Conservation (phyloP, 2,888 invertebrate species). For the Oscheius sp. region DNA sequence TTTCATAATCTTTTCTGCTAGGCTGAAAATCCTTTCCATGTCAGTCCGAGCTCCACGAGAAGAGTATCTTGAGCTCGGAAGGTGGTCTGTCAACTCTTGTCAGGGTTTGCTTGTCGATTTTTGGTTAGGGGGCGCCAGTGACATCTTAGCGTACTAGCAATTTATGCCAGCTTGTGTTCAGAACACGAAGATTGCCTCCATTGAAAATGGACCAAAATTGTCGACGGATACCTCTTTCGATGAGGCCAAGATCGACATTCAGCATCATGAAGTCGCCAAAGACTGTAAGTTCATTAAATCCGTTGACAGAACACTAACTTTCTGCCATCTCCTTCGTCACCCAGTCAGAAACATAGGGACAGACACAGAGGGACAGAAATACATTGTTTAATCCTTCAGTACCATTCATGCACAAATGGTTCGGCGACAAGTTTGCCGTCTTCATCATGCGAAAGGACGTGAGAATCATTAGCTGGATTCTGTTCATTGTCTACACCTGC, state of each 20-base stretch:
- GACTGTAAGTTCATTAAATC: slow-evolving; percentile 44
- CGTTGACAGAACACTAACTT: too few relatives aligned
- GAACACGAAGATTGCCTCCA: slow-evolving; percentile 19
- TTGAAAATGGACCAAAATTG: slow-evolving; percentile 10
- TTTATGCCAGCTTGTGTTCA: not conserved
- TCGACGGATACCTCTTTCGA: slow-evolving; percentile 33
- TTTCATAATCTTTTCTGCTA: not conserved
- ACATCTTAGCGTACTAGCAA: too few relatives aligned
- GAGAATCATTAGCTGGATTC: slow-evolving; percentile 53
- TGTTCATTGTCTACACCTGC: slow-evolving; percentile 66
- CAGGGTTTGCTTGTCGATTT: too few relatives aligned
- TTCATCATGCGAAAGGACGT: slow-evolving; percentile 68
- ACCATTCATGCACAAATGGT: slow-evolving; percentile 69
- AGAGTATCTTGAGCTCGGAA: too few relatives aligned
- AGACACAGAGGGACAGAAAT: too few relatives aligned
- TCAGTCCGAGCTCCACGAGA: too few relatives aligned
- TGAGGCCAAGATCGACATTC: slow-evolving; percentile 43
- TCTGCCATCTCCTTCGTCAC: not conserved
- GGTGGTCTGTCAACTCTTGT: too few relatives aligned
- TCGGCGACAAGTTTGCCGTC: slow-evolving; percentile 67
- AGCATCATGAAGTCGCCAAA: slow-evolving; percentile 56
- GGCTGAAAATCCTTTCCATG: too few relatives aligned
- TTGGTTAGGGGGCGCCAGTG: too few relatives aligned
- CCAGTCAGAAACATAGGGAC: not conserved
- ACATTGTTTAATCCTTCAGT: slow-evolving; percentile 50